Evolutionary conservation across 1,140 invertebrate species (phyloP), one percentile per base, ranked within the genome.

Genomic region (Drosophila gunungcola): DNA sequence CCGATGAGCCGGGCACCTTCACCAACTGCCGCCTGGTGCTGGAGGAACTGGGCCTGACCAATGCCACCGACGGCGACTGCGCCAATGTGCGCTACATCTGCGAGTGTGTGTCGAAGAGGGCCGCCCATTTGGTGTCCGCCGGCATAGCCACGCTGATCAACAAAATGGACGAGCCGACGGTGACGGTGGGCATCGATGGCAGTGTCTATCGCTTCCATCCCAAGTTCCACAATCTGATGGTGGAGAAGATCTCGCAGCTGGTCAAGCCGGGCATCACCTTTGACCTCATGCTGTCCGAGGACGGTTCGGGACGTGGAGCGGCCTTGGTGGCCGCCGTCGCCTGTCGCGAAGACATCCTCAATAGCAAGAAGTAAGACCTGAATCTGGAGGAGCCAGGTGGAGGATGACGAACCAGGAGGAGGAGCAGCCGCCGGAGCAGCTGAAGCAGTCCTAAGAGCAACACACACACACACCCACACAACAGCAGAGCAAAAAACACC

Each of bases 151-250:
- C 95, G 4, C 93, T 98, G 13, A 94, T 98, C 53, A 96, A 97
- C 89, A 97, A 97, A 94, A 99, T 99, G 95, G 94, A 95, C 32
- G 96, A 98, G 82, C 95, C 97, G 5, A 95, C 96, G 72, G 97
- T 99, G 6, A 99, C 98, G 0, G 97, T 99, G 9, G 99, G 97
- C 45, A 97, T 99, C 68, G 99, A 99, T 93, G 99, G 99, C 49
- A 99, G 98, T 38, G 97, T 99, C 0, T 99, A 99, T 93, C 95
- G 98, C 85, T 99, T 97, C 95, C 99, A 99, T 93, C 99, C 99
- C 16, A 97, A 98, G 93, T 99, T 99, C 94, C 98, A 99, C 92
- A 95, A 98, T 93, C 94, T 99, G 65, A 99, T 99, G 98, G 96
- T 96, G 63, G 96, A 98, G 78, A 98, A 98, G 93, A 99, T 99